Base-by-base conservation (phyloP, 2,888 invertebrate species). In the Meghimatium bilineatum region DNA sequence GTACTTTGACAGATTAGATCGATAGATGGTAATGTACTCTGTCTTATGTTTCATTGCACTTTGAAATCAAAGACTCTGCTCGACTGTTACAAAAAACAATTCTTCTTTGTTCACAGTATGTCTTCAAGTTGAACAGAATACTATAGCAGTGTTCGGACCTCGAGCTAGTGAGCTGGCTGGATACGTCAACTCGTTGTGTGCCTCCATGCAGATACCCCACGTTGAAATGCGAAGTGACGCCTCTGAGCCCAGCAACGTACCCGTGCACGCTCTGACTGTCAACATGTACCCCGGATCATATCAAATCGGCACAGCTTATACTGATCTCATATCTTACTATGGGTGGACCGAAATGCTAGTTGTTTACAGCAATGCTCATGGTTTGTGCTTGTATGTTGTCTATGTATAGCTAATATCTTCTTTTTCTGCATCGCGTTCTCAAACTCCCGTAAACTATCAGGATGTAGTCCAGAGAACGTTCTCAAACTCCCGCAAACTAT, bases 81-180 rank as follows among this genome's bases (percentile, higher is more conserved):
- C n/a, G n/a, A n/a, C n/a, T n/a, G n/a, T n/a, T n/a, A n/a, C n/a
- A n/a, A n/a, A n/a, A n/a, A n/a, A n/a, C n/a, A n/a, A n/a, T n/a
- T 12, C 5, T 44, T 44, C 17, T 49, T 5, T 71, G 5, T 38
- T 29, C 17, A 8, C 90, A 93, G 93, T 92, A n/a, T 93, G 93
- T 86, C 86, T 87, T 26, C 92, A 91, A 84, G 85, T 93, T 44
- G 95, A 96, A 90, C 94, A 95, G 86, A 96, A 96, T 86, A 95
- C 97, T 5, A 96, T 96, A n/a, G 97, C 96, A 56, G 95, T 98
- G 71, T 96, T 98, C 90, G 98, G 98, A 0, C 97, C 98, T 0
- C 95, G 95, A 85, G 95, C 95, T 79, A 95, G 95, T 86, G 94
- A 94, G 83, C 94, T 96, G 0, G 95, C 97, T 29, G 95, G 95